phyloP scores from a whole-genome alignment of 2,113 vertebrate species.

The Sterrhoptilus dennistouni region DNA sequence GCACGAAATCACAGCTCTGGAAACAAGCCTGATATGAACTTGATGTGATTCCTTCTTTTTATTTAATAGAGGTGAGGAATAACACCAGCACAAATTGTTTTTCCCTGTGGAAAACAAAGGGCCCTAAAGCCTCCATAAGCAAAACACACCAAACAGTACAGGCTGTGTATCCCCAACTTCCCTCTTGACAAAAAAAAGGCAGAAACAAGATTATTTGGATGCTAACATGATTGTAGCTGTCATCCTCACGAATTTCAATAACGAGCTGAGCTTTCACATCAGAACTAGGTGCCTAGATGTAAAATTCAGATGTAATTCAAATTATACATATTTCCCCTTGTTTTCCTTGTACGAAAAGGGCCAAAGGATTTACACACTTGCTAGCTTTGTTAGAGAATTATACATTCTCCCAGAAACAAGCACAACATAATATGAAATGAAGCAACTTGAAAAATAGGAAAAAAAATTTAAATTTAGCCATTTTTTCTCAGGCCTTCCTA shows the following conservation, averaged over 20 bases:
- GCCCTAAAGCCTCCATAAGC: not conserved
- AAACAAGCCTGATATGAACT: accelerated
- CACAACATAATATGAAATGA: not conserved
- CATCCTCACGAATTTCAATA: not conserved
- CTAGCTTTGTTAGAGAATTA: not conserved
- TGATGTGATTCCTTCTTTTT: not conserved
- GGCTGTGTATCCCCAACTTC: not conserved
- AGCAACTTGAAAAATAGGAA: not conserved
- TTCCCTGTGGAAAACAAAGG: not conserved
- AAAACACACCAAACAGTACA: not conserved
- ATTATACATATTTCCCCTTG: not conserved
- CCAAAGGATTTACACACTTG: not conserved
- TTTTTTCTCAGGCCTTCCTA: not conserved
- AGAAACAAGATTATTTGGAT: not conserved
- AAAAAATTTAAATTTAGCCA: not conserved
- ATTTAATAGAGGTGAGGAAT: not conserved
- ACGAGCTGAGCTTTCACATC: not conserved
- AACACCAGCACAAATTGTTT: not conserved
- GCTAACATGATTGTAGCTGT: not conserved
- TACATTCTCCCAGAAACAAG: not conserved
- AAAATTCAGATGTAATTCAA: not conserved
- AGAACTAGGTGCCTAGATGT: not conserved
- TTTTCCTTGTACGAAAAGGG: not conserved
- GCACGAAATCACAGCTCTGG: not conserved
- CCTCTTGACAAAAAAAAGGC: not conserved